These are phyloP conservation scores for Rhopalosiphum padi DNA, from an alignment of 1,140 invertebrate species.

Conservation along the genomic window DNA sequence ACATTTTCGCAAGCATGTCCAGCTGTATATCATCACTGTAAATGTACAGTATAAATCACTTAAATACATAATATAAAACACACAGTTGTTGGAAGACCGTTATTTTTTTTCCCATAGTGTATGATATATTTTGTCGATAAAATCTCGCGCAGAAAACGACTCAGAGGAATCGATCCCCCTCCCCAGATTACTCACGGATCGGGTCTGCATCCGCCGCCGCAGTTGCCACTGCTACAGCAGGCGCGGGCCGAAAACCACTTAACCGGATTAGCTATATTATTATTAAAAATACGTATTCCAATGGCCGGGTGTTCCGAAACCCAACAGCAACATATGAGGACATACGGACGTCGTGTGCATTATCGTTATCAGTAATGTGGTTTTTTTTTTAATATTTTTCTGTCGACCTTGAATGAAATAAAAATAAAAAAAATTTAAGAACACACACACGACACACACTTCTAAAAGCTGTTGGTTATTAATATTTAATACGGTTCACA, in stretches of 20 bases:
- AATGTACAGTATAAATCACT: neutral
- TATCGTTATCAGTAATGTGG: constrained; percentile 47
- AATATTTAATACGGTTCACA: neutral
- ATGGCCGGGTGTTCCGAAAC: constrained; percentile 29
- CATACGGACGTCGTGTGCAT: constrained; percentile 37
- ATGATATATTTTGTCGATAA: constrained; percentile 21
- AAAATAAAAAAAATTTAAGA: constrained; percentile 12
- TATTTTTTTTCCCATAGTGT: neutral
- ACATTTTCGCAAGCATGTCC: too few species aligned
- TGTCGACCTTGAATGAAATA: constrained; percentile 31
- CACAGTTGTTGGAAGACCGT: neutral
- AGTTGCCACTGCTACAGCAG: neutral
- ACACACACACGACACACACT: neutral
- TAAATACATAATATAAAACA: neutral
- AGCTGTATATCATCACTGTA: neutral
- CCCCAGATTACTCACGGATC: neutral
- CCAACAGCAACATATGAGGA: neutral
- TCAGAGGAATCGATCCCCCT: neutral
- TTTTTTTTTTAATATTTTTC: constrained; percentile 19
- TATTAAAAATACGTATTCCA: neutral
- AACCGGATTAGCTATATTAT: constrained; percentile 45
- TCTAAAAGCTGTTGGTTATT: neutral
- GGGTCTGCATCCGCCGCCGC: neutral
- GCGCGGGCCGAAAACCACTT: constrained; percentile 33
- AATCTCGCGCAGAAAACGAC: neutral